phyloP scores from a whole-genome alignment of 2,888 invertebrate species.

The Hirtodrosophila confusa region DNA sequence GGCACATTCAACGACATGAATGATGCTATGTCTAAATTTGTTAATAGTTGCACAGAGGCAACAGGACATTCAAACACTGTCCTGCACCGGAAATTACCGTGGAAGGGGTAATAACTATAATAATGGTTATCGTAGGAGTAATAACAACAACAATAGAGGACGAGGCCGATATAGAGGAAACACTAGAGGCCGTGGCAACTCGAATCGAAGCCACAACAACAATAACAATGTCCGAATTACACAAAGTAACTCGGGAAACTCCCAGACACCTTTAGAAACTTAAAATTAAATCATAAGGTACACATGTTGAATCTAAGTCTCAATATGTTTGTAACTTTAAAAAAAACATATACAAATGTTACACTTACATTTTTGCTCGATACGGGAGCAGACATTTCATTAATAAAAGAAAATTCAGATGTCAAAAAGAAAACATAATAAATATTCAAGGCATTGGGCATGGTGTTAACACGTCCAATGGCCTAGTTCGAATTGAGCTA shows the following conservation, averaged over 20 bases:
- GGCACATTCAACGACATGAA: too few relatives aligned
- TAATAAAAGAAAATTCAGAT: too few relatives aligned
- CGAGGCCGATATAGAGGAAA: conserved; percentile 2
- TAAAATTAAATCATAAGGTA: conserved; percentile 3
- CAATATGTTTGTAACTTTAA: not conserved
- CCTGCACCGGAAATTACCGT: not conserved
- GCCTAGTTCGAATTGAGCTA: not conserved
- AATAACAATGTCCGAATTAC: too few relatives aligned
- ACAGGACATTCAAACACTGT: too few relatives aligned
- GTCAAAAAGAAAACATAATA: not conserved
- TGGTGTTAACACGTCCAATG: not conserved
- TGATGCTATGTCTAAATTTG: too few relatives aligned
- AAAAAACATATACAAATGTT: not conserved
- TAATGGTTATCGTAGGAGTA: conserved; percentile 1
- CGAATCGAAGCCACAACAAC: too few relatives aligned
- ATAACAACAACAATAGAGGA: conserved; percentile 2
- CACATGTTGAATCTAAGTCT: conserved; percentile 1
- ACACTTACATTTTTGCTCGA: not conserved
- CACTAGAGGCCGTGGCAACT: too few relatives aligned
- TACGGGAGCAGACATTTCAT: too few relatives aligned
- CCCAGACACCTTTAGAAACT: conserved; percentile 1
- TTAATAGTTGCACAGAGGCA: too few relatives aligned
- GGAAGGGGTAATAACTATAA: not conserved
- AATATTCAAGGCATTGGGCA: not conserved
- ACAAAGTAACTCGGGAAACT: conserved; percentile 3